Percentiles rank a stretch among this genome's conserved stretches.
These are phyloP conservation scores for Perca fluviatilis DNA, from an alignment of 2,113 vertebrate genomes.

Conservation along the genomic window DNA sequence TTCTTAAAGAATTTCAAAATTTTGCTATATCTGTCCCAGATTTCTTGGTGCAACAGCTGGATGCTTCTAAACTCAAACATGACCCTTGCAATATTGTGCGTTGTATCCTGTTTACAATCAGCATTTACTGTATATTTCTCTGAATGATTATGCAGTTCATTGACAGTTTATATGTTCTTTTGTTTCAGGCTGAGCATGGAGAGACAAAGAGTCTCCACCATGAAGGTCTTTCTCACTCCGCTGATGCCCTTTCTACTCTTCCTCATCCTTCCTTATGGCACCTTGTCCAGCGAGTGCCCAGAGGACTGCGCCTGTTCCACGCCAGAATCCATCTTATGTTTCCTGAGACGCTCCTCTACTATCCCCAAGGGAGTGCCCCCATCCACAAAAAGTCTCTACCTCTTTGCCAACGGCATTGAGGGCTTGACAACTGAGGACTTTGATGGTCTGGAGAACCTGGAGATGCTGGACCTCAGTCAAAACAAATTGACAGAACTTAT, in stretches of 20 bases:
- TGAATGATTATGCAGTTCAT: slow-evolving; percentile 25
- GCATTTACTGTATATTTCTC: not conserved
- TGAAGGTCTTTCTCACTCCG: slow-evolving; percentile 75
- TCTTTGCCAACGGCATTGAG: slow-evolving; percentile 93
- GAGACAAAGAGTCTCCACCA: slow-evolving; percentile 67
- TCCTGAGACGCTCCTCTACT: slow-evolving; percentile 69
- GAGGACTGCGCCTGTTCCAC: slow-evolving; percentile 74
- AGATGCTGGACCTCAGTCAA: slow-evolving; percentile 95
- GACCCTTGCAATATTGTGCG: not conserved
- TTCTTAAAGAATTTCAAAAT: not conserved
- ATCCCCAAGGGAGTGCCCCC: slow-evolving; percentile 86
- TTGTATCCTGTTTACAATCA: not conserved
- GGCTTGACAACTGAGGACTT: slow-evolving; percentile 86
- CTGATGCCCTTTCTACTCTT: slow-evolving; percentile 74
- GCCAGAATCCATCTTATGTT: slow-evolving; percentile 80
- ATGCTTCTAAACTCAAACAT: not conserved
- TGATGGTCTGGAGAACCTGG: slow-evolving; percentile 83
- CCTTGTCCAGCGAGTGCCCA: slow-evolving; percentile 74
- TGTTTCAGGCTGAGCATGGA: slow-evolving; percentile 69
- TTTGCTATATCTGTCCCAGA: not conserved
- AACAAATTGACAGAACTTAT: slow-evolving; percentile 91
- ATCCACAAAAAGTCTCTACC: slow-evolving; percentile 86
- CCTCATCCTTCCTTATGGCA: slow-evolving; percentile 61
- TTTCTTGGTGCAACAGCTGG: not conserved
- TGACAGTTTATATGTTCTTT: slow-evolving; percentile 53